Conservation (phyloP, 2,888 invertebrate species). For the Morinoia aosen region DNA sequence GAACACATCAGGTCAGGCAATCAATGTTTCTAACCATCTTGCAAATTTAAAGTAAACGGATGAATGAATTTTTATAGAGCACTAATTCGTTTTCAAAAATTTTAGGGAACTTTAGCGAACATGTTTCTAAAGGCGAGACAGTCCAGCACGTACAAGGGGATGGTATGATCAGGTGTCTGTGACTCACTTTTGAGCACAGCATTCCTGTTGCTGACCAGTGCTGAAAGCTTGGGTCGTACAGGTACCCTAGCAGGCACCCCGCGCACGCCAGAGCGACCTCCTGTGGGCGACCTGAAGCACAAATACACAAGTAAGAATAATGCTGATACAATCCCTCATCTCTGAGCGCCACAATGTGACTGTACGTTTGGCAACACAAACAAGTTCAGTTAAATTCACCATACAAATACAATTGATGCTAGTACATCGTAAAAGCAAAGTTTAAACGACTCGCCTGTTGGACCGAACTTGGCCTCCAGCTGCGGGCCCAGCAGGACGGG, state of each 20-base stretch:
- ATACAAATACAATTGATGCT: neutral
- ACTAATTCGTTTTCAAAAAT: neutral
- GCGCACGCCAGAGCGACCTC: neutral
- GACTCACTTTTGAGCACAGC: slow-evolving; percentile 39
- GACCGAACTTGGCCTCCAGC: neutral
- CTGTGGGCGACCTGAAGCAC: neutral
- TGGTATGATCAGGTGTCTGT: neutral
- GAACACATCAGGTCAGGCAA: too few species aligned
- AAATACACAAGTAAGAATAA: neutral
- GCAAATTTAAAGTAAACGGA: too few species aligned
- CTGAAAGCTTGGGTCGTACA: neutral
- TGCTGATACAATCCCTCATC: too few species aligned
- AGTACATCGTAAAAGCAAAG: neutral
- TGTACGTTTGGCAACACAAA: neutral
- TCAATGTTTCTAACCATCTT: too few species aligned
- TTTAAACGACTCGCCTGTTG: neutral
- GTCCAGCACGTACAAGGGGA: neutral
- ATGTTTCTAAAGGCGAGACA: neutral
- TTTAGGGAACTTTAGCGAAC: neutral
- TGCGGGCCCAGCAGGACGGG: neutral
- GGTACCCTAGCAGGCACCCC: neutral
- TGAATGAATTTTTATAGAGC: too few species aligned
- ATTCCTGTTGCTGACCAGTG: neutral
- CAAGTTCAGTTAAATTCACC: neutral
- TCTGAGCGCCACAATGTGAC: too few species aligned